Evolutionary conservation across 2,888 invertebrate species (phyloP), one percentile per base, ranked within the genome.

Genomic region (Andricus curvator): DNA sequence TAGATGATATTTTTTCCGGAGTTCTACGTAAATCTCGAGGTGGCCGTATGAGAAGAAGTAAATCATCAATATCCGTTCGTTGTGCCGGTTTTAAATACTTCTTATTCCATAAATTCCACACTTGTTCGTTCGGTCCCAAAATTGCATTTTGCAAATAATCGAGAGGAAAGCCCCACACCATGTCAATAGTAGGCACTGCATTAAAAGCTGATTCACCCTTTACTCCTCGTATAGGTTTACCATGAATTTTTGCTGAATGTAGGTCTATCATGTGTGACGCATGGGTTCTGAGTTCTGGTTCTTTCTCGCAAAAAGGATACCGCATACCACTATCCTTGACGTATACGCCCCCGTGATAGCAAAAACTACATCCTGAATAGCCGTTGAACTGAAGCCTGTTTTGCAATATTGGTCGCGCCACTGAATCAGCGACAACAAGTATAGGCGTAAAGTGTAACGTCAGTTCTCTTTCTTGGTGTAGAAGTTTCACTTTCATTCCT

Each of bases 181-280:
- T 66, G 20, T 66, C 66, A 20, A 66, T 37, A 37, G 33, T 37
- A 5, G 37, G 25, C 6, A 66, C 20, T 11, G 29, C 6, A 33
- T 33, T 20, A 37, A 66, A 66, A 20, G 37, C 33, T 33, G 66
- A 66, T 37, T 66, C 33, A 20, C 66, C 66, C n/a, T 66, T 66
- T 37, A 66, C n/a, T n/a, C 66, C 37, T 66, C 37, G 66, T 20
- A 41, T 20, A 3, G 66, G 20, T 33, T 29, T 33, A 6, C 22
- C 64, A 66, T 33, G 66, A 66, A 20, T 33, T 66, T 37, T 17
- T 66, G 33, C 37, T 33, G 15, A 4, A 66, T 9, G 3, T n/a
- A 80, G 11, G 25, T 80, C 80, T 6, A 60, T 17, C 62, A 62
- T 15, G 64, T 78, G 80, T 33, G 78, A 78, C 64, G 68, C 74